Evolutionary conservation across 2,113 vertebrate genomes (phyloP).

Genomic region (Blennius ocellaris): DNA sequence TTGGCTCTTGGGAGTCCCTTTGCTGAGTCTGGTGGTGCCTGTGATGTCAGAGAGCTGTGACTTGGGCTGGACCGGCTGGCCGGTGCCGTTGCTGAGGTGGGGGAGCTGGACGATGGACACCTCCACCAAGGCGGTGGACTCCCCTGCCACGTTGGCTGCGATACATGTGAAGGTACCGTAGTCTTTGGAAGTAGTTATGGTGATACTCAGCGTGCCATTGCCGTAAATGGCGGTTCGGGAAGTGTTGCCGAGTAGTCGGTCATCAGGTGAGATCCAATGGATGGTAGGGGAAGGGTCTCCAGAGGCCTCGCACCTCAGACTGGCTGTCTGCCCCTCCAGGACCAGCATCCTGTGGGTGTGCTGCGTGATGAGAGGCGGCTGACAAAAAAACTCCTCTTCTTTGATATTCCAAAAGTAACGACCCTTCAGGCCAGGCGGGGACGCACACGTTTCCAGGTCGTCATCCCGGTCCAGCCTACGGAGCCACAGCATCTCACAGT

Average conservation of each 20-base stretch:
- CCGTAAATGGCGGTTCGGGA: slow-evolving; percentile 87
- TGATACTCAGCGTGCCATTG: slow-evolving; percentile 93
- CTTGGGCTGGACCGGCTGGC: slow-evolving; percentile 84
- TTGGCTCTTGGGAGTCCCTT: slow-evolving; percentile 82
- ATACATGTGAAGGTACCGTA: slow-evolving; percentile 95
- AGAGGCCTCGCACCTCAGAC: slow-evolving; percentile 90
- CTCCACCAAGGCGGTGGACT: slow-evolving; percentile 90
- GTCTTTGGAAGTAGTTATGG: slow-evolving; percentile 93
- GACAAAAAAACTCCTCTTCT: slow-evolving; percentile 93
- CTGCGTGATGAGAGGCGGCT: slow-evolving; percentile 92
- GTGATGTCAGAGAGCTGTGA: slow-evolving; percentile 94
- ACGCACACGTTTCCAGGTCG: slow-evolving; percentile 94
- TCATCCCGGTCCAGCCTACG: slow-evolving; percentile 90
- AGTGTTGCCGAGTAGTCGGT: slow-evolving; percentile 90
- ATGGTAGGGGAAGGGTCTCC: slow-evolving; percentile 93
- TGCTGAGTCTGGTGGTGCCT: slow-evolving; percentile 86
- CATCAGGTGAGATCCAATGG: slow-evolving; percentile 94
- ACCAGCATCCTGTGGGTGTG: slow-evolving; percentile 92
- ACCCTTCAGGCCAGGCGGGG: slow-evolving; percentile 91
- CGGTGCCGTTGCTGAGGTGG: slow-evolving; percentile 89
- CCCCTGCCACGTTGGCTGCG: slow-evolving; percentile 92
- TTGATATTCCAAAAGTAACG: slow-evolving; percentile 93
- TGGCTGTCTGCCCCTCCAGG: slow-evolving; percentile 92
- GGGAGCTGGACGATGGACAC: slow-evolving; percentile 93
- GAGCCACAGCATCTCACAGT: slow-evolving; percentile 94